Percentiles rank a stretch among this genome's conserved stretches.
These are phyloP conservation scores for Rhaphigaster nebulosa DNA, from an alignment of 2,888 invertebrate genomes.

Conservation along the genomic window DNA sequence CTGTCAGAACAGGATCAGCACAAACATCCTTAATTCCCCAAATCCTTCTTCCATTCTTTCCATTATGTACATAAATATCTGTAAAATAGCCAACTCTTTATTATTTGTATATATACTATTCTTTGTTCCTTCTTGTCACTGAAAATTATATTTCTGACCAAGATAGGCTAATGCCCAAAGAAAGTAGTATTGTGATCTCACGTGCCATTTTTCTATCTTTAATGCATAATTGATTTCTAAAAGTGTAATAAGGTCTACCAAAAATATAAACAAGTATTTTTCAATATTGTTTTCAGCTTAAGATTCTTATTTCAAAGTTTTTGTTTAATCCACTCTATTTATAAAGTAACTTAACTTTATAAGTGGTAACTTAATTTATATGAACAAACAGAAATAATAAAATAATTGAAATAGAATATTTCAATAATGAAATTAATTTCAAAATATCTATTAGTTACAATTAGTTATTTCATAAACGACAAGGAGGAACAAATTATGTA, in stretches of 20 bases:
- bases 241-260: no score
- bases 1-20: conserved; percentile 48
- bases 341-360: not conserved
- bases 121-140: conserved; percentile 17
- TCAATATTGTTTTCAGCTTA: not conserved
- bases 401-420: not conserved
- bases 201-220: not conserved
- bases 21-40: not conserved
- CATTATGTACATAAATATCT: conserved; percentile 31
- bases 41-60: not conserved
- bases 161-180: not conserved
- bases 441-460: no score
- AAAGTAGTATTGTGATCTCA: not conserved
- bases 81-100: conserved; percentile 36
- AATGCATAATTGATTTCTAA: not conserved
- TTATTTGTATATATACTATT: conserved; percentile 22
- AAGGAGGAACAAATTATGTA: conserved; percentile 40
- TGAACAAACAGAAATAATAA: not conserved
- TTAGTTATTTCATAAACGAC: conserved; percentile 39
- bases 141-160: conserved; percentile 15
- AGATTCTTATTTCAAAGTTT: not conserved
- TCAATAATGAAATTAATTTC: not conserved
- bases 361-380: not conserved
- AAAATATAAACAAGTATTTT: no score
- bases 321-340: not conserved